Conservation (phyloP, 2,888 invertebrate genomes). For the Oligia fasciuncula region DNA sequence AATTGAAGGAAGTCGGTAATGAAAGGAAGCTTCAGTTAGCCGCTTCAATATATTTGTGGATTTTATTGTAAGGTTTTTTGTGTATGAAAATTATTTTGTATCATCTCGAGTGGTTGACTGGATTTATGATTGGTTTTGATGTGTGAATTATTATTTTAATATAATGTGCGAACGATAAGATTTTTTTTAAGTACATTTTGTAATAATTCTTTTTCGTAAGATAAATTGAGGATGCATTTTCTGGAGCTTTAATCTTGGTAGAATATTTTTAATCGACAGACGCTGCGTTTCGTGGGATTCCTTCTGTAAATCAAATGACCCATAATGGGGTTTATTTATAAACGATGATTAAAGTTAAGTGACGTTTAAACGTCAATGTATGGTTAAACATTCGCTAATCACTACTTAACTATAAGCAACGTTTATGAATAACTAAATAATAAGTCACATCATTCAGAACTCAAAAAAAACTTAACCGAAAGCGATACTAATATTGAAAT, state of each 20-base stretch:
- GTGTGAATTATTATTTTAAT: slow-evolving; percentile 23
- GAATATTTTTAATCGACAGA: background rate
- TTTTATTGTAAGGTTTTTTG: slow-evolving; percentile 62
- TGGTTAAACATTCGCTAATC: too few species aligned
- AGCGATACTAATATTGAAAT: background rate
- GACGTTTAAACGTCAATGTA: too few species aligned
- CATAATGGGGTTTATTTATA: background rate
- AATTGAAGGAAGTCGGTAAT: slow-evolving; percentile 76
- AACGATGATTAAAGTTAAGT: too few species aligned
- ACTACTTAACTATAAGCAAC: too few species aligned
- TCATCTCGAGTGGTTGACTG: slow-evolving; percentile 20
- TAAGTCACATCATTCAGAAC: too few species aligned
- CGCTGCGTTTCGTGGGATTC: background rate
- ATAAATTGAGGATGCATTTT: slow-evolving; percentile 8
- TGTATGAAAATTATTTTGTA: slow-evolving; percentile 52
- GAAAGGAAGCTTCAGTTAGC: slow-evolving; percentile 70
- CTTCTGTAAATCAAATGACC: background rate
- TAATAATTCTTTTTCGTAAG: slow-evolving; percentile 38
- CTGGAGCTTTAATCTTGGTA: slow-evolving; percentile 1
- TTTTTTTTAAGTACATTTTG: slow-evolving; percentile 51
- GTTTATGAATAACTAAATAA: too few species aligned
- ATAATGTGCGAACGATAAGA: slow-evolving; percentile 1
- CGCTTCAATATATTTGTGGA: slow-evolving; percentile 64
- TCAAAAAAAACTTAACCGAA: too few species aligned
- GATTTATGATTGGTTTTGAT: slow-evolving; percentile 48